Conservation (phyloP, 1,140 invertebrate species). For the Arctopsyche grandis region DNA sequence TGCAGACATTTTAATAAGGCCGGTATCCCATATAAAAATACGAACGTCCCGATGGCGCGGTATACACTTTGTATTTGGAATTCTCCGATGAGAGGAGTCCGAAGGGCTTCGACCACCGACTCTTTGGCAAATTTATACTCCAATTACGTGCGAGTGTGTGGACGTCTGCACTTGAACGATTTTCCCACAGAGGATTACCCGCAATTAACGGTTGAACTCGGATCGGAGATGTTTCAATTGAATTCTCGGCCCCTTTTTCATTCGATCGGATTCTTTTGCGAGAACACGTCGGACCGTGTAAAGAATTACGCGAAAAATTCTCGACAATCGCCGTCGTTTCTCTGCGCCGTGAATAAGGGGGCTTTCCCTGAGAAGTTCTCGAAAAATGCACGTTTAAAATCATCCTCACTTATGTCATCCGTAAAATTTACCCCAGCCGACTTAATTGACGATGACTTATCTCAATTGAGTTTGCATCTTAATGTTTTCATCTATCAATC, state of each 20-base stretch:
- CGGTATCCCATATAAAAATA: not conserved
- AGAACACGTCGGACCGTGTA: not conserved
- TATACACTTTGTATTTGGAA: too few relatives aligned
- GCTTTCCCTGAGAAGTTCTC: too few relatives aligned
- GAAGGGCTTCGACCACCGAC: not conserved
- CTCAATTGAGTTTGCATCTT: too few relatives aligned
- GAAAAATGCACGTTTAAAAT: too few relatives aligned
- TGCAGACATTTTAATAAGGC: slow-evolving; percentile 14
- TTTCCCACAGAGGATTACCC: not conserved
- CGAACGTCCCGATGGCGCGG: not conserved
- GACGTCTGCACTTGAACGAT: not conserved
- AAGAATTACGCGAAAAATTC: slow-evolving; percentile 2
- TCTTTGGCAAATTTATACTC: slow-evolving; percentile 11
- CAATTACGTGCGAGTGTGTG: not conserved
- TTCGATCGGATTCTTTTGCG: not conserved
- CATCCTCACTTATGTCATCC: too few relatives aligned
- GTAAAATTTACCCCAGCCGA: too few relatives aligned
- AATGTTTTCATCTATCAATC: too few relatives aligned
- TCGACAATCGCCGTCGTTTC: not conserved
- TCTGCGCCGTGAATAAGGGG: too few relatives aligned
- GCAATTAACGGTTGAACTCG: not conserved
- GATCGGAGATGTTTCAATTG: not conserved
- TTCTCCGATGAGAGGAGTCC: not conserved
- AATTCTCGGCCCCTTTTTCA: not conserved
- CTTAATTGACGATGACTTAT: too few relatives aligned